Base-by-base conservation (phyloP, 2,113 vertebrate species). In the Cyanoderma ruficeps region DNA sequence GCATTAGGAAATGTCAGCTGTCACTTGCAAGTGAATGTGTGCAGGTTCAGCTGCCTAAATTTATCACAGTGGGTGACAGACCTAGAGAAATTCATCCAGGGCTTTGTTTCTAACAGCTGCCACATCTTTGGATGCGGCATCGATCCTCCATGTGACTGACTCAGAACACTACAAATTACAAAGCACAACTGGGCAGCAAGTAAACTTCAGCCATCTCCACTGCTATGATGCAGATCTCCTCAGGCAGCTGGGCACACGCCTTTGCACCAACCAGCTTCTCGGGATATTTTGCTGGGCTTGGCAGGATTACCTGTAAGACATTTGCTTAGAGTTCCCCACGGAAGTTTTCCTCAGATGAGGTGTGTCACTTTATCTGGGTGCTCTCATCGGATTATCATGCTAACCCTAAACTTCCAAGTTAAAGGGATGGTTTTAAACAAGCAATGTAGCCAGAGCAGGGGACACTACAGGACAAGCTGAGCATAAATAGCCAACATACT, bases 1-100 rank as follows among this genome's bases (percentile, higher is more conserved):
- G 50, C 55, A 83, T 90, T 85, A 90, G 70, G 37, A 95, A 85
- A 85, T 93, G 90, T 93, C 90, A 96, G 75, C 95, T 95, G 94
- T 94, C 96, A 96, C 50, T 94, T 96, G 53, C 30, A 79, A 96
- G 85, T 17, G 75, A 85, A 83, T 10, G 30, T 27, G 70, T 8
- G n/a, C 46, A 69, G 37, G 70, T 93, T 94, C 85, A 72, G 90
- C 70, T 94, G 95, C 82, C 85, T 83, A 68, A 85, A 94, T 94
- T 88, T 80, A 91, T 96, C 82, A 61, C 3, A 33, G 53, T 5
- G 7, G 67, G 75, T 92, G 90, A 94, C 90, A 95, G 94, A 95
- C 78, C 61, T 53, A 83, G 37, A 64, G n/a, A 93, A 94, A 91
- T 46, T 44, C 4, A 30, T 71, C 88, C 78, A 71, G 79, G 31